A percentile compares a stretch with the other conserved stretches of the same genome.
Conservation (phyloP, 2,113 vertebrate species). For the Gorsachius goisagi region DNA sequence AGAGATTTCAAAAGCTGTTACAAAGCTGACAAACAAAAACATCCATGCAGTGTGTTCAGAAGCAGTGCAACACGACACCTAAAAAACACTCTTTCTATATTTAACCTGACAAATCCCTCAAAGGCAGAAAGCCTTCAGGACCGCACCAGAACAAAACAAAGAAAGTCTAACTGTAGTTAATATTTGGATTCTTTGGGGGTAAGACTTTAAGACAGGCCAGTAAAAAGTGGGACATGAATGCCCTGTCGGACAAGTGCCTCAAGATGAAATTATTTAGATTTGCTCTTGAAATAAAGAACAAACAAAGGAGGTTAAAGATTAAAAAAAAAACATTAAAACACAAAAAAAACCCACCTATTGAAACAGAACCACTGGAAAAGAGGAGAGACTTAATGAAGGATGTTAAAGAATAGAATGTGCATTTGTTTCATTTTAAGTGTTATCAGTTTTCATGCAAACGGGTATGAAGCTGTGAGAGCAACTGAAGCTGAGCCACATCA, state of each 20-base stretch:
- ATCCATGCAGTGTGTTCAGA: neutral
- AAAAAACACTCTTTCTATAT: neutral
- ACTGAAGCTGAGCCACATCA: neutral
- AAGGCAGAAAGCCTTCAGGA: neutral
- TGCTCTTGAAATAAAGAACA: neutral
- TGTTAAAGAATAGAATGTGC: neutral
- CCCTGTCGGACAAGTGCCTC: neutral
- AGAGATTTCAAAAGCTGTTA: neutral
- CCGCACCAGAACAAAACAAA: neutral
- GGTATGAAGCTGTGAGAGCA: neutral
- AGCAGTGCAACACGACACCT: neutral
- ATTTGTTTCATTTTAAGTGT: neutral
- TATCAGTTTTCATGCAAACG: neutral
- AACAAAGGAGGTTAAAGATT: neutral
- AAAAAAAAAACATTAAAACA: neutral
- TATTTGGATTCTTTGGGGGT: neutral
- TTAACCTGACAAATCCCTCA: neutral
- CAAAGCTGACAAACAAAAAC: neutral
- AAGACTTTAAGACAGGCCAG: neutral
- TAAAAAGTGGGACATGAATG: neutral
- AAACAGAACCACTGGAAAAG: neutral
- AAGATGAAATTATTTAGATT: constrained; percentile 2
- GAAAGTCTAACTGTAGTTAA: neutral
- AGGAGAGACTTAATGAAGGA: neutral
- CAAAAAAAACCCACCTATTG: neutral